Conservation (phyloP, 2,888 invertebrate species). For the Bombyx huttoni region DNA sequence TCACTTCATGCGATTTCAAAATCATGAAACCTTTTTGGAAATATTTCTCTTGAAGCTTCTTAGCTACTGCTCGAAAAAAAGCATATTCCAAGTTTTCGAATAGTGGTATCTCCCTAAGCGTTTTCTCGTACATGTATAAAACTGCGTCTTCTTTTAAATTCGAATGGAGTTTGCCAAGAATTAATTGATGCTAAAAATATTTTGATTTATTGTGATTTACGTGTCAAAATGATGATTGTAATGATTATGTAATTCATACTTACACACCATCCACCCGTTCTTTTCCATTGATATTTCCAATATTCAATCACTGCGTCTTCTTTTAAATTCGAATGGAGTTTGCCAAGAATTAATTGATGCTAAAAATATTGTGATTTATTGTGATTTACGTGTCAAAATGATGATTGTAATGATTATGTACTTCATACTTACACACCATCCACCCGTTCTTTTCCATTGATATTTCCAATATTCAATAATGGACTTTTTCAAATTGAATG, state of each 20-base stretch:
- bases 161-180: constrained; percentile 62
- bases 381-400: neutral
- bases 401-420: no score
- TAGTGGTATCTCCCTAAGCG: constrained; percentile 63
- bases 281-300: constrained; percentile 67
- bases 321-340: constrained; percentile 65
- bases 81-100: constrained; percentile 66
- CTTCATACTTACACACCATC: constrained; percentile 50
- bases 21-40: constrained; percentile 63
- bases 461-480: constrained; percentile 61
- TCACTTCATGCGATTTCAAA: constrained; percentile 53
- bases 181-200: constrained; percentile 47
- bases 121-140: constrained; percentile 66
- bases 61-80: constrained; percentile 68
- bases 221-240: neutral
- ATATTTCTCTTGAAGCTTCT: constrained; percentile 52
- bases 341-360: constrained; percentile 61
- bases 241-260: constrained; percentile 13
- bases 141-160: constrained; percentile 70
- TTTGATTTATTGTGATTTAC: neutral
- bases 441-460: constrained; percentile 65
- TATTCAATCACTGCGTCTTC: constrained; percentile 68
- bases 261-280: constrained; percentile 65
- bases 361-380: constrained; percentile 12
- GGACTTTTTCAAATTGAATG: constrained; percentile 37